phyloP scores from a whole-genome alignment of 2,888 invertebrate species.

The Slavum lentiscoides region DNA sequence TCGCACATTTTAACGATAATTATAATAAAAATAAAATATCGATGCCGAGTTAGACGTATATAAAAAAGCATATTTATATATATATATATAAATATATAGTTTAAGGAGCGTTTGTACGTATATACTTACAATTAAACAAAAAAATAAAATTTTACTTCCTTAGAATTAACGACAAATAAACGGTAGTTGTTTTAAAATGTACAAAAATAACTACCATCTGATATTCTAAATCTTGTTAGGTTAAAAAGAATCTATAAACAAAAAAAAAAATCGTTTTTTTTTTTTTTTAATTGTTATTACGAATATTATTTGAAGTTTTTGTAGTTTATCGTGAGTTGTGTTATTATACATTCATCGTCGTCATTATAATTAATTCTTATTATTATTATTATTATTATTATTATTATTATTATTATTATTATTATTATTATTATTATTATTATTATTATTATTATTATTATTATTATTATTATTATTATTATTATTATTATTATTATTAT shows the following conservation, averaged over 20 bases:
- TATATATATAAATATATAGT: constrained; percentile 19
- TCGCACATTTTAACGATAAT: constrained; percentile 48
- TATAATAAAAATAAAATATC: constrained; percentile 15
- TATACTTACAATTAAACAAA: constrained; percentile 1
- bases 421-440: too few relatives aligned
- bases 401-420: too few relatives aligned
- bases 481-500: too few relatives aligned
- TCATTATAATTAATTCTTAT: constrained; percentile 7
- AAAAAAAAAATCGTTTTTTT: not conserved
- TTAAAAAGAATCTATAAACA: constrained; percentile 12
- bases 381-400: too few relatives aligned
- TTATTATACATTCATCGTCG: constrained; percentile 16
- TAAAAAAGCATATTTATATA: too few relatives aligned
- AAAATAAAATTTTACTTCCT: constrained; percentile 42
- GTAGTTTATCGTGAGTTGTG: constrained; percentile 36
- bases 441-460: constrained; percentile 19
- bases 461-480: too few relatives aligned
- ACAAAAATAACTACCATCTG: constrained; percentile 35
- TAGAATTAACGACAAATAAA: constrained; percentile 39
- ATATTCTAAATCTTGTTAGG: constrained; percentile 52
- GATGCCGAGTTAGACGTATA: constrained; percentile 26
- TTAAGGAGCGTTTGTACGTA: constrained; percentile 32
- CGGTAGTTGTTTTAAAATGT: constrained; percentile 47
- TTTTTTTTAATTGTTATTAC: constrained; percentile 20
- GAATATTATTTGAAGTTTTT: constrained; percentile 43